Percentiles rank a stretch among this genome's conserved stretches.
These are phyloP conservation scores for Nowickia ferox DNA, from an alignment of 2,888 invertebrate species.

Conservation along the genomic window DNA sequence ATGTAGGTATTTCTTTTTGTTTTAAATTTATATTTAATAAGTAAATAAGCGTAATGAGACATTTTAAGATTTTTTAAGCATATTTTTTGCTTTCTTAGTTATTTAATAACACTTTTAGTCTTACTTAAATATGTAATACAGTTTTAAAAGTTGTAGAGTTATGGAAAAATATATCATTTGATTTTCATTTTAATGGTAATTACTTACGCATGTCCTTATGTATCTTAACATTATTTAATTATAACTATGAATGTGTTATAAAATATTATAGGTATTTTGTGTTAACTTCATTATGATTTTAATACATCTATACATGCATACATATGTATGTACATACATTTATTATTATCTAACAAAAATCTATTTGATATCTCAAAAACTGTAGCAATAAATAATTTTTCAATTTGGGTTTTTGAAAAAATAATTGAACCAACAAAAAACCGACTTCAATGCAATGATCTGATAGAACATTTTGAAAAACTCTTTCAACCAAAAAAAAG, in stretches of 20 bases:
- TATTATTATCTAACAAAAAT: too few species aligned
- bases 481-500: too few species aligned
- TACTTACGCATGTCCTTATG: too few species aligned
- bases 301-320: too few species aligned
- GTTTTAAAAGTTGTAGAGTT: constrained; percentile 31
- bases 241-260: neutral
- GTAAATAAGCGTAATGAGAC: constrained; percentile 61
- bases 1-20: neutral
- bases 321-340: too few species aligned
- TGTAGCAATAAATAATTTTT: too few species aligned
- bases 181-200: neutral
- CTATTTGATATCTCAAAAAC: too few species aligned
- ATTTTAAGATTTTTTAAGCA: constrained; percentile 55
- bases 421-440: too few species aligned
- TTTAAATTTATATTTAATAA: constrained; percentile 45
- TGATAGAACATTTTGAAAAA: too few species aligned
- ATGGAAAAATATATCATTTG: constrained; percentile 45
- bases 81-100: constrained; percentile 44
- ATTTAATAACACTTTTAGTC: constrained; percentile 22
- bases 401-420: too few species aligned
- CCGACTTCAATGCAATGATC: too few species aligned
- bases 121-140: constrained; percentile 7
- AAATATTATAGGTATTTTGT: neutral
- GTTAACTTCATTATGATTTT: constrained; percentile 14
- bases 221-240: neutral